phyloP scores from a whole-genome alignment of 2,113 vertebrate species.

The Gallinago jamesoni region DNA sequence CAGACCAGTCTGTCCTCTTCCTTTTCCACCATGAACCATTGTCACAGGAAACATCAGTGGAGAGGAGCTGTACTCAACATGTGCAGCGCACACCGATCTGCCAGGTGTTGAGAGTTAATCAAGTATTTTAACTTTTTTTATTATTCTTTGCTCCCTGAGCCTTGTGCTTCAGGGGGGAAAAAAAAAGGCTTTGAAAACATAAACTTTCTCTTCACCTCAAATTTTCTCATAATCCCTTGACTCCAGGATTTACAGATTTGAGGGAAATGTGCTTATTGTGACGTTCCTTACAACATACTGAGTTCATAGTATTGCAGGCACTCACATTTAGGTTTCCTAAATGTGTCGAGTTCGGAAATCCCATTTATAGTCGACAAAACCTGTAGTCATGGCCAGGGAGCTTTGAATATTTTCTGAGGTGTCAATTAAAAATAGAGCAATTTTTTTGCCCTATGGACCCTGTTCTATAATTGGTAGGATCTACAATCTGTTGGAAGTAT shows the following conservation, averaged over 20 bases:
- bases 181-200: neutral
- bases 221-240: neutral
- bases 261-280: neutral
- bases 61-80: neutral
- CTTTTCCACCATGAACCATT: neutral
- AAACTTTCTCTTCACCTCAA: neutral
- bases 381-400: neutral
- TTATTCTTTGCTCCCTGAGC: neutral
- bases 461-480: neutral
- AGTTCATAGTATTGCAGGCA: neutral
- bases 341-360: neutral
- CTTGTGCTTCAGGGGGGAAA: neutral
- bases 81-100: neutral
- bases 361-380: neutral
- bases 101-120: accelerated
- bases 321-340: neutral
- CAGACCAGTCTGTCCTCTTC: neutral
- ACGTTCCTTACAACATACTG: neutral
- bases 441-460: neutral
- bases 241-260: neutral
- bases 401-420: neutral
- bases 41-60: neutral
- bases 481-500: neutral
- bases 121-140: neutral
- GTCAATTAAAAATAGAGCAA: neutral